Evolutionary conservation across 2,113 vertebrate genomes (phyloP).

Genomic region (Vidua chalybeata): DNA sequence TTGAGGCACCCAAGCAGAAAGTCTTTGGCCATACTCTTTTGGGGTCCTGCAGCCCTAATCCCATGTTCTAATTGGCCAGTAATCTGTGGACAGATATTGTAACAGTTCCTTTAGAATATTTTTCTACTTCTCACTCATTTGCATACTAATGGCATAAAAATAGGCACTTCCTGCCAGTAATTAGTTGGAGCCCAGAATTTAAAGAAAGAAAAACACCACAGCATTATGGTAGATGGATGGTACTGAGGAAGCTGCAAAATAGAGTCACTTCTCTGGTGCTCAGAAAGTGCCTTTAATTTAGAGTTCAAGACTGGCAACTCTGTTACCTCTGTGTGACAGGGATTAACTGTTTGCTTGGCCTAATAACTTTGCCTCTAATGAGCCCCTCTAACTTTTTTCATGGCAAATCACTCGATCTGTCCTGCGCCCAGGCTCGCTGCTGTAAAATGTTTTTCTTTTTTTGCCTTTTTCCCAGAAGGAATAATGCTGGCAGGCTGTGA

Average conservation of each 20-base stretch:
- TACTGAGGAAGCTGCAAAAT: constrained; percentile 70
- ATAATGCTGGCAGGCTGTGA: not conserved
- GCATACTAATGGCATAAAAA: constrained; percentile 75
- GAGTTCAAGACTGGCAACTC: constrained; percentile 60
- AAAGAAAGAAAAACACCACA: constrained; percentile 69
- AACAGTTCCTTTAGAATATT: constrained; percentile 74
- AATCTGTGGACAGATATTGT: constrained; percentile 72
- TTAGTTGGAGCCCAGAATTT: constrained; percentile 70
- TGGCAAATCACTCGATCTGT: constrained; percentile 31
- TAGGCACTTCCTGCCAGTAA: constrained; percentile 73
- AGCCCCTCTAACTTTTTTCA: constrained; percentile 26
- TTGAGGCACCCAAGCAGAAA: constrained; percentile 60
- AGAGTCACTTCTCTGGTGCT: constrained; percentile 58
- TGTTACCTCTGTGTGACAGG: constrained; percentile 66
- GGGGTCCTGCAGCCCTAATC: constrained; percentile 52
- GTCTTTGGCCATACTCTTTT: constrained; percentile 58
- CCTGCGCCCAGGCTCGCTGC: not conserved
- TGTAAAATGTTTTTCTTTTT: not conserved
- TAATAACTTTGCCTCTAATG: constrained; percentile 67
- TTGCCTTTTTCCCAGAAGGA: not conserved
- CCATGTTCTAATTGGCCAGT: constrained; percentile 70
- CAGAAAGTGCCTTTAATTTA: constrained; percentile 61
- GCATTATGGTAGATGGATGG: constrained; percentile 69
- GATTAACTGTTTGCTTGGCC: constrained; percentile 67
- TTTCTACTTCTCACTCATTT: constrained; percentile 72